These are phyloP conservation scores for Herpailurus yagouaroundi DNA, from an alignment of 2,113 vertebrate species.

Conservation along the genomic window DNA sequence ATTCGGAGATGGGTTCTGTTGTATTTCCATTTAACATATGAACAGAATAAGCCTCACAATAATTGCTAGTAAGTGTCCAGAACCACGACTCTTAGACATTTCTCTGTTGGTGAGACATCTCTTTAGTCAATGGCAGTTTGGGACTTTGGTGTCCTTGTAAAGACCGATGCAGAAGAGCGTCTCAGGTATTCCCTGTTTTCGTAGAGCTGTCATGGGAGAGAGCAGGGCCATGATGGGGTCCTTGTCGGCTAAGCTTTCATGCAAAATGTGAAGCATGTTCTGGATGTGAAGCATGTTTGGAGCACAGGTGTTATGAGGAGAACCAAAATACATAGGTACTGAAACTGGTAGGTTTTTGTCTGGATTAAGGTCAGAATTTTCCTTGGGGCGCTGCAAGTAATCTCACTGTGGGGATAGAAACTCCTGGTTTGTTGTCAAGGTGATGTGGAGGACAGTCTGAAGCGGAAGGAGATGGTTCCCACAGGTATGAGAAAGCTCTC, in stretches of 20 bases:
- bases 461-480: background rate
- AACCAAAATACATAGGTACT: background rate
- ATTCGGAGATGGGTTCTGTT: background rate
- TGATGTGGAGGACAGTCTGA: background rate
- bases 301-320: background rate
- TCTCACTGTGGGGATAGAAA: background rate
- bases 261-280: background rate
- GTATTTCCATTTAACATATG: background rate
- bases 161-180: background rate
- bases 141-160: background rate
- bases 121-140: background rate
- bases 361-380: background rate
- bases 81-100: background rate
- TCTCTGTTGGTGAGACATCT: background rate
- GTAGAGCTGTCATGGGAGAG: background rate
- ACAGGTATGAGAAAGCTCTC: background rate
- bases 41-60: background rate
- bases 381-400: background rate
- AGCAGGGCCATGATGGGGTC: background rate
- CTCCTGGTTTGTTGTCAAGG: background rate
- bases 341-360: background rate
- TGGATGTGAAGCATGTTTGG: background rate
- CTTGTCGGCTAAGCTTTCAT: background rate
- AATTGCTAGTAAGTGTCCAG: background rate
- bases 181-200: background rate